Base-by-base conservation (phyloP, 2,113 vertebrate genomes). In the Oreocharis arfaki region DNA sequence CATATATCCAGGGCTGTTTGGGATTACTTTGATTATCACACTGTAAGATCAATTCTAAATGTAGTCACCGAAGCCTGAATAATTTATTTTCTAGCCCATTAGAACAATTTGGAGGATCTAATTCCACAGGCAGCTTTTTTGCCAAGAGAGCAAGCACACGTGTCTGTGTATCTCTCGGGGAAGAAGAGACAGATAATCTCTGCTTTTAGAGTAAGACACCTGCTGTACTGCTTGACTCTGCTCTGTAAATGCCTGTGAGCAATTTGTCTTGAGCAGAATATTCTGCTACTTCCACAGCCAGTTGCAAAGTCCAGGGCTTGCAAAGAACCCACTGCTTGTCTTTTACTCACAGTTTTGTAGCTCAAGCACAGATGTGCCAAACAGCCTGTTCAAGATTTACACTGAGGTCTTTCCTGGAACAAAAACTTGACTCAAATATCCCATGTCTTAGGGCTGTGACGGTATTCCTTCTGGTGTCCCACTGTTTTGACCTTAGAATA, bases 51-150 rank as follows among this genome's bases (percentile, higher is more conserved):
- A 88, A 88, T 95, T 96, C 77, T 91, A 95, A 94, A 84, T 61
- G 73, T 80, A 65, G 69, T 60, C 65, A 69, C 55, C 49, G 53
- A 95, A 87, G 65, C 61, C 90, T 96, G 91, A 96, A 93, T 97
- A 92, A 96, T 97, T 96, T 95, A 95, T 95, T 96, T 96, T 83
- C 81, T 73, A 93, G 44, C 33, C 88, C 95, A 89, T 93, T 97
- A 96, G 80, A 94, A 96, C 92, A 85, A 49, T 92, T 90, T 95
- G 84, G 63, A 91, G 64, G 60, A 60, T 86, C 61, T 88, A 75
- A 94, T 90, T 94, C 80, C 3, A 2, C 8, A 60, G 71, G 60
- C 74, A 75, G 59, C 20, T 80, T 91, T 78, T 80, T 67, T 86
- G 53, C 65, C 52, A 63, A 76, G 61, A 89, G 50, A 59, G 32